Evolutionary conservation across 2,888 invertebrate genomes (phyloP).

Genomic region (Drosophila silvestris): DNA sequence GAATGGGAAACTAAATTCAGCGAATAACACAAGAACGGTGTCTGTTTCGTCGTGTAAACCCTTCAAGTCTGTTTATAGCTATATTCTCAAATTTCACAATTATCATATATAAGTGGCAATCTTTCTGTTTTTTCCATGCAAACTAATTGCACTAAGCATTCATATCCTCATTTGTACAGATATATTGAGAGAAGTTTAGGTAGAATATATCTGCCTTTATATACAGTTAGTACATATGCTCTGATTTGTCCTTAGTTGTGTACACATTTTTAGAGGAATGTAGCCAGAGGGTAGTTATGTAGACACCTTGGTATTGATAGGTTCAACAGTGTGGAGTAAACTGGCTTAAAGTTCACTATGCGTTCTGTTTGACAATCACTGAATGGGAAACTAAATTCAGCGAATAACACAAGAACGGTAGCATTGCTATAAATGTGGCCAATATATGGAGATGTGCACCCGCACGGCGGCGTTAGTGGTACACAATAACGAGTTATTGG

Average conservation of each 20-base stretch:
- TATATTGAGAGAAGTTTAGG: too few species aligned
- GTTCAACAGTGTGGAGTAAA: conserved; percentile 42
- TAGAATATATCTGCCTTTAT: background rate
- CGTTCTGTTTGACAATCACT: conserved; percentile 84
- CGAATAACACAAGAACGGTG: conserved; percentile 75
- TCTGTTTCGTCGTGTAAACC: background rate
- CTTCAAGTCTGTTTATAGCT: too few species aligned
- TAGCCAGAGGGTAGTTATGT: conserved; percentile 36
- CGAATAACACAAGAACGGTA: conserved; percentile 84
- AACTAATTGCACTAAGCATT: too few species aligned
- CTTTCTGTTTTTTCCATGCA: too few species aligned
- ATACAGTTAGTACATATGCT: background rate
- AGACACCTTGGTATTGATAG: conserved; percentile 18
- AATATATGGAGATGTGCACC: conserved; percentile 81
- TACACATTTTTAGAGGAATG: conserved; percentile 9
- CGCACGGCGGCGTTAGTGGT: conserved; percentile 52
- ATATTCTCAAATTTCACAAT: too few species aligned
- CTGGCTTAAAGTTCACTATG: conserved; percentile 58
- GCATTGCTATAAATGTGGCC: conserved; percentile 61
- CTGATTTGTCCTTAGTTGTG: background rate
- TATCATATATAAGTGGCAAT: too few species aligned
- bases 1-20: conserved; percentile 60
- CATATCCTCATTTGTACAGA: too few species aligned
- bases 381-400: conserved; percentile 61
- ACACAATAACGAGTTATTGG: conserved; percentile 82